phyloP scores from a whole-genome alignment of 92 coral and sea anemone species.

The Phenganax marumi region DNA sequence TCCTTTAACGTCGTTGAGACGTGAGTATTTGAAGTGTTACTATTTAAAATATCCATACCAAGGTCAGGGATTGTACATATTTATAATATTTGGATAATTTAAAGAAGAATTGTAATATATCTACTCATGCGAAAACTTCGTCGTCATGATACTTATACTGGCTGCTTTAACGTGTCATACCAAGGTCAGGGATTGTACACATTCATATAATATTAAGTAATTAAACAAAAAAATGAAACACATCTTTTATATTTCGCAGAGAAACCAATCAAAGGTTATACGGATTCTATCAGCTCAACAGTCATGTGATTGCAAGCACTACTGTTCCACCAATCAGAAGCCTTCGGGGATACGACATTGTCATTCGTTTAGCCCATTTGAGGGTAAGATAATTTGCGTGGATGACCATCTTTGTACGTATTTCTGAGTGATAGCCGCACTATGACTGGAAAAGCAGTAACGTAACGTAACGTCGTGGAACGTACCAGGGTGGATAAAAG shows the following conservation, averaged over 20 bases:
- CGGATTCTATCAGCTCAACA: constrained; percentile 21
- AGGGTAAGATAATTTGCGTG: neutral
- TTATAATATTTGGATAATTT: no score
- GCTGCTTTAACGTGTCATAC: no score
- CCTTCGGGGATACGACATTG: neutral
- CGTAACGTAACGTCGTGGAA: no score
- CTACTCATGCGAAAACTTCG: no score
- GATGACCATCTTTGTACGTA: neutral
- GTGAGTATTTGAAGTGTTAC: neutral
- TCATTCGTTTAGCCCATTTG: constrained; percentile 22
- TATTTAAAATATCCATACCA: neutral
- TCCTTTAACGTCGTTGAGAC: constrained; percentile 13
- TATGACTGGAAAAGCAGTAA: neutral
- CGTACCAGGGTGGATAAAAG: no score
- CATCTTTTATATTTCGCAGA: neutral
- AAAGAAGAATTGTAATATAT: no score
- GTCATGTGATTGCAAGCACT: constrained; percentile 29
- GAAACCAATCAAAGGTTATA: neutral
- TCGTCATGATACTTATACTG: no score
- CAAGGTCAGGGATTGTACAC: no score
- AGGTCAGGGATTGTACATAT: neutral
- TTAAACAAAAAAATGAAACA: no score
- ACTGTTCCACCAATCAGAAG: constrained; percentile 25
- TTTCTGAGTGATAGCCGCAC: neutral
- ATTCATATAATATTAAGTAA: no score